Evolutionary conservation across 2,888 invertebrate species (phyloP).

Genomic region (Peribatodes rhomboidaria): DNA sequence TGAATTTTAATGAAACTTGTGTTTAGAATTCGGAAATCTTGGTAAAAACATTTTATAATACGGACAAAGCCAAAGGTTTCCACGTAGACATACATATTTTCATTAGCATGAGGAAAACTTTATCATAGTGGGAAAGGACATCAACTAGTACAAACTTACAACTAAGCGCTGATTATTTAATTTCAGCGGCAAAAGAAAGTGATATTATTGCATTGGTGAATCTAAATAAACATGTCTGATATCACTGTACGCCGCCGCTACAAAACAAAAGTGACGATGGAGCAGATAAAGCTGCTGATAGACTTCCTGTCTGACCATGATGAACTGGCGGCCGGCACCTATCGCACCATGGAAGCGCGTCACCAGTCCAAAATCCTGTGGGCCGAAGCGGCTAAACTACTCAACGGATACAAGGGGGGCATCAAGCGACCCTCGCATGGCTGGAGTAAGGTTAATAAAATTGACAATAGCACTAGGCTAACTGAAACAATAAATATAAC

Average conservation of each 20-base stretch:
- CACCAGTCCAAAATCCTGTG: constrained; percentile 68
- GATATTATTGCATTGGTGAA: not conserved
- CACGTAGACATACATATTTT: too few species aligned
- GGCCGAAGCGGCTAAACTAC: constrained; percentile 63
- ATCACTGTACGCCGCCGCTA: constrained; percentile 24
- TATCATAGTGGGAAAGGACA: too few species aligned
- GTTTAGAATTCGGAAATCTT: too few species aligned
- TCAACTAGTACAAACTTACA: too few species aligned
- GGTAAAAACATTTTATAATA: too few species aligned
- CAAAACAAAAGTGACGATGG: constrained; percentile 59
- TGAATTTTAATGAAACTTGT: too few species aligned
- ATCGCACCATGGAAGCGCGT: constrained; percentile 66
- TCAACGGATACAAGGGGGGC: constrained; percentile 63
- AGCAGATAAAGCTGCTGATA: constrained; percentile 68
- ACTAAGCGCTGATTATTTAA: too few species aligned
- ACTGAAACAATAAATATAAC: too few species aligned
- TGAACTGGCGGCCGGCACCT: constrained; percentile 68
- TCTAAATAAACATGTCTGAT: constrained; percentile 49
- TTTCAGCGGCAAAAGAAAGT: not conserved
- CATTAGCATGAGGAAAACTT: too few species aligned
- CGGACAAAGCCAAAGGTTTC: too few species aligned
- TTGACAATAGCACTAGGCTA: not conserved
- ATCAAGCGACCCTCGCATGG: constrained; percentile 66
- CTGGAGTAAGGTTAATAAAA: constrained; percentile 73
- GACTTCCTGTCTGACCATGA: constrained; percentile 74